Evolutionary conservation across 2,888 invertebrate genomes (phyloP), one percentile per base, ranked within the genome.

Genomic region (Eledone cirrhosa): DNA sequence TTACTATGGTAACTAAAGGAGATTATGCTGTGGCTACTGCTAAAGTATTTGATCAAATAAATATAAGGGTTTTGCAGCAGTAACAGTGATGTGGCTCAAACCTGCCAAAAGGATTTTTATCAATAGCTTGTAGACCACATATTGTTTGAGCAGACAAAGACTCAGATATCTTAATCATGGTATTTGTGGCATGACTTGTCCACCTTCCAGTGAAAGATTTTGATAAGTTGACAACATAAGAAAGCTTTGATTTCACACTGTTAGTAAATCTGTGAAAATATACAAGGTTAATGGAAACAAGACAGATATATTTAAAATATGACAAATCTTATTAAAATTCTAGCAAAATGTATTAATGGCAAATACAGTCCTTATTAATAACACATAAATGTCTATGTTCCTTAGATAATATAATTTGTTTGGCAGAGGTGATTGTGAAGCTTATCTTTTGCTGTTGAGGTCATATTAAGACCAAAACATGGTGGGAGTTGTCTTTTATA

Each of bases 181-280:
- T 22, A 13, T 72, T 41, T n/a, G 33, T 41, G 31, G 72, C 29
- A n/a, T 41, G 72, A 22, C 72, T 41, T 41, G 41, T 72, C 72
- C 41, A 41, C 41, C 41, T 72, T 72, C 72, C 72, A 72, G 31
- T 72, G 31, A 72, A 41, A 8, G 41, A 24, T 33, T 72, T 72
- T 33, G 72, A 27, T 72, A 72, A 31, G 72, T 41, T 72, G 72
- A 41, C 31, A n/a, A 41, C 72, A 31, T 31, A 72, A 31, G 72
- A 41, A 31, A 72, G 72, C n/a, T 72, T 72, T 11, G 72, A 72
- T 11, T 31, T 72, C 72, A 72, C 72, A 13, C 41, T 31, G n/a
- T 33, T 72, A 72, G 72, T 41, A 72, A 41, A 72, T 41, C 72
- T 72, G 72, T 72, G 72, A 72, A 72, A 48, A 76, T 48, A 48